These are phyloP conservation scores for Drosophila bocqueti DNA, from an alignment of 1,140 invertebrate genomes.

Conservation along the genomic window DNA sequence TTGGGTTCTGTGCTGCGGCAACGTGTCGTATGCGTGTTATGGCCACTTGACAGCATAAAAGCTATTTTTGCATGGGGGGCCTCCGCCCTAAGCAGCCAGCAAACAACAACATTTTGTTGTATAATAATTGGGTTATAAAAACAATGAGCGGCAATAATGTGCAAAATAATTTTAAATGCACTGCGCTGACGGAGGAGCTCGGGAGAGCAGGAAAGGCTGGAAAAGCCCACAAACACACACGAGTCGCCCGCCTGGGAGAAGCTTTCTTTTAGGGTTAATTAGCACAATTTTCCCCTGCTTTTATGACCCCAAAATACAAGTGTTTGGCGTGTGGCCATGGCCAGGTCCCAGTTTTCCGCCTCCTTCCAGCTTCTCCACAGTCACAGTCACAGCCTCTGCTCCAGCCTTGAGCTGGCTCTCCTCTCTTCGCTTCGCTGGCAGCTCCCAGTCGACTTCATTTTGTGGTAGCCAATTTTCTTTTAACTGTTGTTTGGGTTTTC, in stretches of 20 bases:
- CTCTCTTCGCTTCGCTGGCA: slow-evolving; percentile 1
- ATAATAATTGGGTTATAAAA: slow-evolving; percentile 79
- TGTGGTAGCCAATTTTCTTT: slow-evolving; percentile 82
- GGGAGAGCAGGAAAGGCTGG: neutral
- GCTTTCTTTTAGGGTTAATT: slow-evolving; percentile 81
- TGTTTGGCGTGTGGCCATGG: slow-evolving; percentile 72
- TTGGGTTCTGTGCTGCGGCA: slow-evolving; percentile 1
- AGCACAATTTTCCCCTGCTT: slow-evolving; percentile 82
- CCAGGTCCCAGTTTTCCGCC: slow-evolving; percentile 67
- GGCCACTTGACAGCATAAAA: slow-evolving; percentile 69
- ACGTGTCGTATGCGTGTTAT: slow-evolving; percentile 75
- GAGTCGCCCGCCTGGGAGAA: slow-evolving; percentile 37
- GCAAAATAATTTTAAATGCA: slow-evolving; percentile 81
- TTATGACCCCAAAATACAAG: slow-evolving; percentile 79
- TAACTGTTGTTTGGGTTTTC: slow-evolving; percentile 76
- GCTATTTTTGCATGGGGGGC: slow-evolving; percentile 62
- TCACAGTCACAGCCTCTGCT: neutral
- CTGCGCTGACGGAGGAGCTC: slow-evolving; percentile 5
- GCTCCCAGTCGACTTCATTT: slow-evolving; percentile 70
- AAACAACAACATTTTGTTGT: slow-evolving; percentile 34
- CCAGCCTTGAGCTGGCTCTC: slow-evolving; percentile 34
- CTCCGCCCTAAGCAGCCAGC: slow-evolving; percentile 17
- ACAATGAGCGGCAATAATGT: slow-evolving; percentile 80
- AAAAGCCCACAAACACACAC: slow-evolving; percentile 42
- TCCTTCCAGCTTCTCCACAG: slow-evolving; percentile 15